Evolutionary conservation across 2,888 invertebrate genomes (phyloP), one percentile per base, ranked within the genome.

Genomic region (Exephanes ischioxanthus): DNA sequence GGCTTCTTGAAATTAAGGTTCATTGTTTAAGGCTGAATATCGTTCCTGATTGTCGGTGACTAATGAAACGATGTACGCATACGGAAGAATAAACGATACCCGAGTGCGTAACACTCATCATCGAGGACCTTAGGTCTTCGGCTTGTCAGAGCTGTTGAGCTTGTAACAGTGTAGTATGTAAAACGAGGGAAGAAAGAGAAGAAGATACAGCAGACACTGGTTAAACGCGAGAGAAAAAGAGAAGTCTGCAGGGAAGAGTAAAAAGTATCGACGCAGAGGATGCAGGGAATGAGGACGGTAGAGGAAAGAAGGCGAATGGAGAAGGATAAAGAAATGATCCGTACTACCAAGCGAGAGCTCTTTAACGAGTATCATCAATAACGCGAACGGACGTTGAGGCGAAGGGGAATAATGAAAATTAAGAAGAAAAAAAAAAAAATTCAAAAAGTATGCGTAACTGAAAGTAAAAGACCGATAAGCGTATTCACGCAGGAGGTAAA

Each of bases 21-120:
- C 90, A 92, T 92, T 92, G 91, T 92, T 91, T 92, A 90, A 90
- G 81, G 86, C 85, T 90, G 91, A 92, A 91, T 86, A 81, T 90
- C 86, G 83, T 89, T 88, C 83, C 91, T 92, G 91, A 92, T 92
- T 91, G 91, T 90, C 91, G 89, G 87, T 92, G 91, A 92, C 89
- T 91, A 88, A 92, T 92, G 90, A 85, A 87, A 71, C 70, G 71
- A 63, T 81, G 16, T 72, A 30, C 71, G 55, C 33, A 5, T 58
- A 22, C 6, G n/a, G 37, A 76, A 76, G 63, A 51, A 67, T 41
- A 55, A 45, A 30, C 22, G 71, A 75, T 75, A 80, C 67, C 48
- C 53, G 26, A 73, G 66, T 55, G 79, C 66, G 33, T 76, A 19
- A 58, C 66, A 51, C 51, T 61, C 76, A 78, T 78, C 68, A 55